Conservation (phyloP, 2,888 invertebrate species). For the Cordilura impudica region DNA sequence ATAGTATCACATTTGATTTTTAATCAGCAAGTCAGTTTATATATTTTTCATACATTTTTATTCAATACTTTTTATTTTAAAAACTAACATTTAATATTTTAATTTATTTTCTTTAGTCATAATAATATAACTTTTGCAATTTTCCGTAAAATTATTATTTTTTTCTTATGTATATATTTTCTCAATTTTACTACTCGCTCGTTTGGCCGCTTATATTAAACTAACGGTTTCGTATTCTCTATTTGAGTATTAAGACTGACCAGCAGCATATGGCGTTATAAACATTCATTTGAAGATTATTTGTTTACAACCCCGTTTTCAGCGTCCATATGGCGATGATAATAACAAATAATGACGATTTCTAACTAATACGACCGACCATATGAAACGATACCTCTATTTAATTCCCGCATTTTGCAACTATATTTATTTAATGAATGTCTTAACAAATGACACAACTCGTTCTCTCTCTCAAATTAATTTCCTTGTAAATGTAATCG, state of each 20-base stretch:
- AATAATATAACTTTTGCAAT: no score
- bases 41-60: no score
- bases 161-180: not conserved
- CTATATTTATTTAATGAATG: not conserved
- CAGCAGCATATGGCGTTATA: conserved; percentile 8
- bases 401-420: conserved; percentile 21
- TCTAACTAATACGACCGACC: not conserved
- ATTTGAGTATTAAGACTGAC: conserved; percentile 37
- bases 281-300: not conserved
- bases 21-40: no score
- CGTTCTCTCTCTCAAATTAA: not conserved
- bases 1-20: no score
- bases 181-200: conserved; percentile 29
- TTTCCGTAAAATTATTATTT: not conserved
- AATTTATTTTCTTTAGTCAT: no score
- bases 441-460: not conserved
- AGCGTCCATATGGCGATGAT: conserved; percentile 21
- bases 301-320: conserved; percentile 43
- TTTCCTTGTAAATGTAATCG: not conserved
- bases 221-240: conserved; percentile 43
- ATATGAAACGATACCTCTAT: not conserved
- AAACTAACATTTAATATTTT: no score
- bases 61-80: no score
- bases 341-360: not conserved
- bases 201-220: conserved; percentile 45